These are phyloP conservation scores for Dicerorhinus sumatrensis DNA, from an alignment of 2,113 vertebrate species.

Conservation along the genomic window DNA sequence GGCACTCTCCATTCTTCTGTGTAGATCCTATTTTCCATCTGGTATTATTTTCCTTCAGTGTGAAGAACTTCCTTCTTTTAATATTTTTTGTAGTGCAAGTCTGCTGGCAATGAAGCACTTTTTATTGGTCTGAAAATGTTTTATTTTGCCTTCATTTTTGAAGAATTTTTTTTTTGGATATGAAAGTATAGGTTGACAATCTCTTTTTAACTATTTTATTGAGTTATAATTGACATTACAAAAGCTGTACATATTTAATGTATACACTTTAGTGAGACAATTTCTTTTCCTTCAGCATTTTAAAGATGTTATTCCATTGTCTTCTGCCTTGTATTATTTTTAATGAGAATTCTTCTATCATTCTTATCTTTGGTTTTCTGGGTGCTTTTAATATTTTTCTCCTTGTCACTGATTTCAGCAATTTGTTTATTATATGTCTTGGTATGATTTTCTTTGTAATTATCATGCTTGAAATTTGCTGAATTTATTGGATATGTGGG, in stretches of 20 bases:
- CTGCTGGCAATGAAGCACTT: background rate
- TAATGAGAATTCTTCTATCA: background rate
- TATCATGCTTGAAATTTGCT: background rate
- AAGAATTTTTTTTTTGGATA: background rate
- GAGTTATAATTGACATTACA: background rate
- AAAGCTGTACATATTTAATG: background rate
- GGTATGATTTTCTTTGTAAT: background rate
- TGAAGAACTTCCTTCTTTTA: constrained; percentile 27
- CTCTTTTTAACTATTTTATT: constrained; percentile 8
- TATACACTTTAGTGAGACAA: background rate
- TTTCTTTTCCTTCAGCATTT: background rate
- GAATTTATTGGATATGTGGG: background rate
- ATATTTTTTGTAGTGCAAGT: background rate
- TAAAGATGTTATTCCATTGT: background rate
- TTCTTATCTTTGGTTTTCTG: background rate
- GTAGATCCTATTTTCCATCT: background rate
- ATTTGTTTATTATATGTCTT: background rate
- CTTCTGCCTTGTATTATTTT: background rate
- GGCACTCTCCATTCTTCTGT: background rate
- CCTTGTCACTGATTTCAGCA: background rate
- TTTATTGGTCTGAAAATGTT: constrained; percentile 17
- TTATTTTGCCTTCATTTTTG: background rate
- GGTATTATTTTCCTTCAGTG: background rate
- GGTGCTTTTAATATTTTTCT: background rate
- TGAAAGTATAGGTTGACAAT: background rate